Percentiles rank a stretch among this genome's conserved stretches.
phyloP scores from a whole-genome alignment of 2,797 vertebrate species.

The Paratrypauchen microcephalus region DNA sequence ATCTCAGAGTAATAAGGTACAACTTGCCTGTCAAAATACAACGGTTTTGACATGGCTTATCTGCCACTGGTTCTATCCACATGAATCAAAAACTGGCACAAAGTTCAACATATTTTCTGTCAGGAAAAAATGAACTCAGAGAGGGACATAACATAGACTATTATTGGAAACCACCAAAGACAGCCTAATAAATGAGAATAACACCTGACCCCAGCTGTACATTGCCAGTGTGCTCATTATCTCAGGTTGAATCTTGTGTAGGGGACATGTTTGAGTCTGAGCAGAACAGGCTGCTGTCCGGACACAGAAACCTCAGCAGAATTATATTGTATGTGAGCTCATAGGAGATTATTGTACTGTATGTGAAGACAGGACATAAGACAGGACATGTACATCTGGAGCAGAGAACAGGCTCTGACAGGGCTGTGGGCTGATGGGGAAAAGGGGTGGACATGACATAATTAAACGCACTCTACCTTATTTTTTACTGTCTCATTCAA shows the following conservation, averaged over 20 bases:
- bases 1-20: no score
- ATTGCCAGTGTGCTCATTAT: not conserved
- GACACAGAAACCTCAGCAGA: not conserved
- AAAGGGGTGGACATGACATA: not conserved
- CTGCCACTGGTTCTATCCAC: no score
- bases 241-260: not conserved
- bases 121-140: no score
- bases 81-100: no score
- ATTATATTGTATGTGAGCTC: not conserved
- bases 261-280: not conserved
- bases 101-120: no score
- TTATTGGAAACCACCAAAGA: no score
- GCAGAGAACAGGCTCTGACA: not conserved
- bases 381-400: not conserved
- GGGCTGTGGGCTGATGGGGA: not conserved
- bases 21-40: no score
- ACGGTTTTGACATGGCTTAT: no score
- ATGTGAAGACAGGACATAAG: not conserved
- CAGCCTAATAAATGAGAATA: no score
- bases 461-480: not conserved
- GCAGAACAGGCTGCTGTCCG: slow-evolving; percentile 2
- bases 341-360: not conserved
- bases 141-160: no score
- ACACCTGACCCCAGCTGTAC: not conserved
- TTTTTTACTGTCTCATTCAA: no score